Evolutionary conservation across 2,113 vertebrate genomes (phyloP).

Genomic region (Ammodytes marinus): DNA sequence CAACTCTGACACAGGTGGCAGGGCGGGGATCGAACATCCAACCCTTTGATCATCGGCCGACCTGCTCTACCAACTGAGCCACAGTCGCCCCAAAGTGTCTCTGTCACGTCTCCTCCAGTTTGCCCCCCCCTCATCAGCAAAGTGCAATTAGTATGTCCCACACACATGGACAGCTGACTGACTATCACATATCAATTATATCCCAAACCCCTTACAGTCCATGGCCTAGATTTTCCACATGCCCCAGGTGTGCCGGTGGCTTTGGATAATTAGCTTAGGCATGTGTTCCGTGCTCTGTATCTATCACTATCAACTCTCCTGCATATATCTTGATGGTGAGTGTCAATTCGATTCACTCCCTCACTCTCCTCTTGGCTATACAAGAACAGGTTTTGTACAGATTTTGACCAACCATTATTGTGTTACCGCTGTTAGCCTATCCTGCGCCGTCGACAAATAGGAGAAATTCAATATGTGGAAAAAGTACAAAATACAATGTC

Average conservation of each 20-base stretch:
- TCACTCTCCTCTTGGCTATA: conserved; percentile 1
- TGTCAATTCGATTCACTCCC: not conserved
- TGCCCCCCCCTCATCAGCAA: conserved; percentile 13
- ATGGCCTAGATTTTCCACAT: conserved; percentile 49
- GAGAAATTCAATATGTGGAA: no score
- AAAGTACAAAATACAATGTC: no score
- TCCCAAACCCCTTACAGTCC: conserved; percentile 1
- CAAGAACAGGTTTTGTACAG: not conserved
- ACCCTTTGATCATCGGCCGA: no score
- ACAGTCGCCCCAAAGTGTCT: not conserved
- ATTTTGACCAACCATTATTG: not conserved
- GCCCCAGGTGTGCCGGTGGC: conserved; percentile 38
- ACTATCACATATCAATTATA: conserved; percentile 34
- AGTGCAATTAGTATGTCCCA: conserved; percentile 28
- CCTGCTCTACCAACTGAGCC: no score
- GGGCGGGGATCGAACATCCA: no score
- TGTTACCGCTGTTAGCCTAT: not conserved
- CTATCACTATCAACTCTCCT: not conserved
- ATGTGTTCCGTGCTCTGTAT: conserved; percentile 26
- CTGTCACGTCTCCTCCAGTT: not conserved
- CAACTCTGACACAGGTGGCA: no score
- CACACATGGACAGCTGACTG: conserved; percentile 39
- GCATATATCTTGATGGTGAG: not conserved
- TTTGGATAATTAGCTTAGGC: conserved; percentile 37
- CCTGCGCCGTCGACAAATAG: not conserved